Evolutionary conservation across 2,113 vertebrate species (phyloP).

Genomic region (Notarius quadriscutis): DNA sequence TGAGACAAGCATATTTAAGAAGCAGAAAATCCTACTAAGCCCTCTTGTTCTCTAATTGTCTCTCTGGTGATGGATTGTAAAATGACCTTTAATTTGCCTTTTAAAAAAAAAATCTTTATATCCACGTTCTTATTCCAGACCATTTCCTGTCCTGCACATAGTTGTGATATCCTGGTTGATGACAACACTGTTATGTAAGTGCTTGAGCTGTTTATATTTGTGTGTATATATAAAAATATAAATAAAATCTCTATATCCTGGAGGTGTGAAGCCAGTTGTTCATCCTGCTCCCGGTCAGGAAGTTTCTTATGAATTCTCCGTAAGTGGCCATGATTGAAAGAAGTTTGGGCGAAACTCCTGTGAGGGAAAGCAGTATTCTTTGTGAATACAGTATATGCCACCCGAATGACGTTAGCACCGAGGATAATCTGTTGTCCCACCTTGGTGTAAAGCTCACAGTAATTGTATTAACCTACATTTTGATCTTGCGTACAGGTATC

Average conservation of each 20-base stretch:
- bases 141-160: conserved; percentile 99
- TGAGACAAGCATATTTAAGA: neutral
- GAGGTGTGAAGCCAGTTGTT: neutral
- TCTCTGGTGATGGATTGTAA: neutral
- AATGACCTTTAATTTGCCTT: neutral
- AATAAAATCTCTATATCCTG: neutral
- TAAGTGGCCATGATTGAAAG: neutral
- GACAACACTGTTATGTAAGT: conserved; percentile 99
- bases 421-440: conserved; percentile 50
- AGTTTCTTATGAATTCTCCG: neutral
- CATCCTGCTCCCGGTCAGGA: neutral
- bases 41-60: neutral
- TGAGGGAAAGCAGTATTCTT: neutral
- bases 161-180: conserved; percentile 99
- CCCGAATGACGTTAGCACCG: neutral
- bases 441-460: conserved; percentile 49
- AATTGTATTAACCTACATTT: conserved; percentile 70
- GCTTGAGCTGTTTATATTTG: neutral
- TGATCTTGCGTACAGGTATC: conserved; percentile 41
- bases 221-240: neutral
- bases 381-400: neutral
- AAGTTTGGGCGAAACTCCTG: neutral
- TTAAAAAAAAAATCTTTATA: neutral
- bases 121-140: conserved; percentile 76
- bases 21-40: neutral